A percentile compares a stretch with the other conserved stretches of the same genome.
These are phyloP conservation scores for Gobionotothen gibberifrons DNA, from an alignment of 2,797 vertebrate species.

Conservation along the genomic window DNA sequence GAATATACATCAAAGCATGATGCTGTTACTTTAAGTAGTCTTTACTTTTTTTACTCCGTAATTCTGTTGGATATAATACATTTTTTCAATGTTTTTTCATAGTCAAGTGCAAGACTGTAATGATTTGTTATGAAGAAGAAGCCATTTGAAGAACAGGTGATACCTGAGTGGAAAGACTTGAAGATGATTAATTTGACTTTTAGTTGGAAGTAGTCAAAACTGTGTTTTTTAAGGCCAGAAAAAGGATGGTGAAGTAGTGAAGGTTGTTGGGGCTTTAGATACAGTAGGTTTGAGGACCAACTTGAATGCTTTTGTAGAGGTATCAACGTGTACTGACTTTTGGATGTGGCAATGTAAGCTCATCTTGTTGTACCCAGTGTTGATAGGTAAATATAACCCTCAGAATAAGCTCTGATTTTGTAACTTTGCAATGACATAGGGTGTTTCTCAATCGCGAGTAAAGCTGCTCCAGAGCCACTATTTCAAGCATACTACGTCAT, in stretches of 20 bases:
- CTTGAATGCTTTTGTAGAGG: slow-evolving; percentile 28
- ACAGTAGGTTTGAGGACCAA: slow-evolving; percentile 1
- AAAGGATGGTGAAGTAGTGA: not conserved
- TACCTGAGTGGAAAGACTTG: slow-evolving; percentile 11
- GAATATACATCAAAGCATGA: too few species aligned
- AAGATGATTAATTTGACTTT: slow-evolving; percentile 6
- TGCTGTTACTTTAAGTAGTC: too few species aligned
- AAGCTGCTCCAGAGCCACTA: too few species aligned
- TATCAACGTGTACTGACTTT: slow-evolving; percentile 13
- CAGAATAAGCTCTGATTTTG: slow-evolving; percentile 23
- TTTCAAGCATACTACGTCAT: too few species aligned
- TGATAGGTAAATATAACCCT: slow-evolving; percentile 26
- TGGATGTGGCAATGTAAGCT: slow-evolving; percentile 43
- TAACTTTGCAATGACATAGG: too few species aligned
- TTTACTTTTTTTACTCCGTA: not conserved
- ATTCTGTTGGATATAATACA: slow-evolving; percentile 8
- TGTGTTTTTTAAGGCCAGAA: not conserved
- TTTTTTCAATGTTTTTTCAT: too few species aligned
- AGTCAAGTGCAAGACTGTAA: slow-evolving; percentile 9
- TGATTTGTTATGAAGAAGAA: slow-evolving; percentile 30
- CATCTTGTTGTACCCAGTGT: slow-evolving; percentile 47
- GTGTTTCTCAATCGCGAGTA: too few species aligned
- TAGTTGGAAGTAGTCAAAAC: not conserved
- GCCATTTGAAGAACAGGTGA: slow-evolving; percentile 10
- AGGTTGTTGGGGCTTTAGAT: not conserved